Evolutionary conservation across 2,888 invertebrate genomes (phyloP), one percentile per base, ranked within the genome.

Genomic region (Drosophila prostipennis): DNA sequence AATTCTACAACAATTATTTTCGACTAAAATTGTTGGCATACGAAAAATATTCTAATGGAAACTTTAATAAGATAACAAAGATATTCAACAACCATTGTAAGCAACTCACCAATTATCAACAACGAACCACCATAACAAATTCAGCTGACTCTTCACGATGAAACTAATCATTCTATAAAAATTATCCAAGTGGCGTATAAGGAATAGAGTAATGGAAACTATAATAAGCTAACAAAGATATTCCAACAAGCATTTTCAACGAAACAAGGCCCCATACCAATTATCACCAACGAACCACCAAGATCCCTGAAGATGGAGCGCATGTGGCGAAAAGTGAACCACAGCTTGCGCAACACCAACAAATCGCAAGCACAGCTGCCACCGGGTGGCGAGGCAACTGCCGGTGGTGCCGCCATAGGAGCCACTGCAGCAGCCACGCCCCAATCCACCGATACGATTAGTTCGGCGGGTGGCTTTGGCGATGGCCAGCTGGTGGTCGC

Each of bases 241-340:
- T 29, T 46, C 11, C 16, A 53, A 40, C 10, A n/a, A 11, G 7
- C 10, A 29, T 2, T 10, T 58, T 40, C 34, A 34, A 39, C 23
- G 34, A 32, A 7, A 29, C 29, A 26, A 39, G 23, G 13, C 3
- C n/a, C 39, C 16, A n/a, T 8, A 14, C 6, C 32, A 32, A n/a
- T 10, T 13, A 3, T 14, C 23, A 7, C 3, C 29, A 29, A 7
- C 29, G 13, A 46, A 14, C 6, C 26, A 29, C 29, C 45, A 16
- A 8, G 10, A 46, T 32, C 19, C 32, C 23, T 39, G 4, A 54
- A 14, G 19, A 92, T 92, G 92, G 92, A 92, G 77, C 91, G 92
- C 73, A 91, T 92, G 91, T 92, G 92, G 92, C 91, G 92, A 64
- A 92, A 91, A 87, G 91, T 92, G 54, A 92, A 92, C 87, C 92